phyloP scores from a whole-genome alignment of 1,140 invertebrate species.

The Orius insidiosus region DNA sequence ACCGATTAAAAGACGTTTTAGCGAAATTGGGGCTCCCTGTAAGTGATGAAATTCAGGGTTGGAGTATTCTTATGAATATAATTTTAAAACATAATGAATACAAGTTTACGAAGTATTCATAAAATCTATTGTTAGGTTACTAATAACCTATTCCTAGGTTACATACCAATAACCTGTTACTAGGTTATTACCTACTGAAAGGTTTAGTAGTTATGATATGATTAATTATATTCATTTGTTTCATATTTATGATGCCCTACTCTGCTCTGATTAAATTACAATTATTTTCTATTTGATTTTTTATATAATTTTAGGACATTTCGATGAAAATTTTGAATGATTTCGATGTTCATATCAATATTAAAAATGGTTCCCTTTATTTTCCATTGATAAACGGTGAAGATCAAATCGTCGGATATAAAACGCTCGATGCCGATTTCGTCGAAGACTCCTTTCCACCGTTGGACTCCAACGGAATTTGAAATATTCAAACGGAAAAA shows the following conservation, averaged over 20 bases:
- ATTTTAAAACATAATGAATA: too few species aligned
- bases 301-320: background rate
- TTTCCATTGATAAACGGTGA: conserved; percentile 43
- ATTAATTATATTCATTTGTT: background rate
- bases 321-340: conserved; percentile 11
- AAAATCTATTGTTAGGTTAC: too few species aligned
- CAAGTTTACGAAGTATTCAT: too few species aligned
- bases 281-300: background rate
- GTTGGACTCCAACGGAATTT: conserved; percentile 25
- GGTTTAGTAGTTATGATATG: background rate
- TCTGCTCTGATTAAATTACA: background rate
- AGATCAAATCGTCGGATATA: conserved; percentile 42
- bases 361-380: conserved; percentile 32
- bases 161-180: background rate
- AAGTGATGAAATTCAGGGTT: too few species aligned
- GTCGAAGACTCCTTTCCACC: conserved; percentile 23
- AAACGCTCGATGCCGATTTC: conserved; percentile 26
- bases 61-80: too few species aligned
- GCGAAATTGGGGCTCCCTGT: background rate
- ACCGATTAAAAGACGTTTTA: conserved; percentile 1
- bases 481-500: conserved; percentile 25
- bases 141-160: too few species aligned
- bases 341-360: conserved; percentile 27
- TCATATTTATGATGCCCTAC: background rate
- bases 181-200: background rate